Base-by-base conservation (phyloP, 2,797 vertebrate species). In the Myotis myotis region DNA sequence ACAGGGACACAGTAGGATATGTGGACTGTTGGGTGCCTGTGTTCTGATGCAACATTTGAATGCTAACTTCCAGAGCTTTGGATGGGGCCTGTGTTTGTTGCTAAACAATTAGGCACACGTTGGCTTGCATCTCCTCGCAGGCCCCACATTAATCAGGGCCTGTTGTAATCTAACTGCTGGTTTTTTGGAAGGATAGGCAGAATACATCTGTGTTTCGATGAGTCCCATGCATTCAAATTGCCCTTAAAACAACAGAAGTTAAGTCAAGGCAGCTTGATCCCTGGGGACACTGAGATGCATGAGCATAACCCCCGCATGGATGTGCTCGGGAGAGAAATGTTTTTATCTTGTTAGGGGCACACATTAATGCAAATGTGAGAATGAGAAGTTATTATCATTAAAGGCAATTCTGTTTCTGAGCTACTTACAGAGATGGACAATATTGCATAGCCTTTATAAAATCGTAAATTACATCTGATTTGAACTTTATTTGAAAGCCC, bases 401-500 rank as follows among this genome's bases (percentile, higher is more conserved):
- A 97, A 97, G 71, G 76, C 96, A 97, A 97, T 97, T 97, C 80
- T 41, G 51, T 97, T 97, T 97, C 95, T 97, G 94, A 97, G 88
- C 95, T 96, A 94, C 94, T 97, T 97, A 87, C 16, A 95, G 90
- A 97, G 91, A 93, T 82, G 97, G 94, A 97, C 97, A 96, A 95
- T 98, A 97, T 97, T 96, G 81, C 75, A 51, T 19, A 76, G 87
- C 86, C 82, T 96, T 97, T 94, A 86, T 97, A 97, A 96, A 85
- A 89, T 72, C 89, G 44, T 96, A 97, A 98, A 97, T 97, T 87
- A 94, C 87, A 94, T 96, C 95, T 96, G 95, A 97, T 98, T 96
- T 96, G 97, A 97, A 97, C 96, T 97, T 98, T 94, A 97, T 98
- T 97, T 97, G 96, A 95, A 97, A 97, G 89, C 97, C 88, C 15